These are phyloP conservation scores for Paratrypauchen microcephalus DNA, from an alignment of 2,797 vertebrate species.

Conservation along the genomic window DNA sequence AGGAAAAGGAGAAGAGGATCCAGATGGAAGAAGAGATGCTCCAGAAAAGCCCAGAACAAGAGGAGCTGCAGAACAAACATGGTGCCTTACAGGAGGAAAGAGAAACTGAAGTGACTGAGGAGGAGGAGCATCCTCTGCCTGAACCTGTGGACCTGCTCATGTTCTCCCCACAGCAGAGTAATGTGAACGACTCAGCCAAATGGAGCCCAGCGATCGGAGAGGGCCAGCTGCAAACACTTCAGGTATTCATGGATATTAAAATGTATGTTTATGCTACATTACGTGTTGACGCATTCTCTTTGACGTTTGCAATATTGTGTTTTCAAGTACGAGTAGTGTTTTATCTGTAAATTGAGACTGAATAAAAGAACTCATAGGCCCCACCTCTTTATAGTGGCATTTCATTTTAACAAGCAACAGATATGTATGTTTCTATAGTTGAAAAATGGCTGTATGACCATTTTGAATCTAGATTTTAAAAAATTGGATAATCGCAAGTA, in stretches of 20 bases:
- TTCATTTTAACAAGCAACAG: too few relatives aligned
- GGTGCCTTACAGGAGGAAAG: conserved; percentile 57
- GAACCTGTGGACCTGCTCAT: conserved; percentile 67
- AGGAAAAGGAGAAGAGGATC: conserved; percentile 71
- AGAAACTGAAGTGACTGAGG: conserved; percentile 26
- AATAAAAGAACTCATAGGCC: too few relatives aligned
- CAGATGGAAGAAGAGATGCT: conserved; percentile 66
- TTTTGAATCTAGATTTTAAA: too few relatives aligned
- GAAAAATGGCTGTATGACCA: too few relatives aligned
- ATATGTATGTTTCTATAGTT: too few relatives aligned
- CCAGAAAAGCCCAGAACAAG: conserved; percentile 57
- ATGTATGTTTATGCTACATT: too few relatives aligned
- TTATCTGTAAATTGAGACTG: too few relatives aligned
- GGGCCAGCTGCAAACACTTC: conserved; percentile 56
- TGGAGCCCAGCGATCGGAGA: conserved; percentile 42
- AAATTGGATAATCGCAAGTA: too few relatives aligned
- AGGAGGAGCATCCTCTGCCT: conserved; percentile 33
- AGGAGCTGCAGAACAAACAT: conserved; percentile 64
- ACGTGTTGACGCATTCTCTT: too few relatives aligned
- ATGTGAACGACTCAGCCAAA: conserved; percentile 55
- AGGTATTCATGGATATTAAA: conserved; percentile 44
- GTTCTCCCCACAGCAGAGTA: conserved; percentile 69
- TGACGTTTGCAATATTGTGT: too few relatives aligned
- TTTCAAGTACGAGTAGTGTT: too few relatives aligned
- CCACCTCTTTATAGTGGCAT: too few relatives aligned